A percentile compares a stretch with the other conserved stretches of the same genome.
Evolutionary conservation across 2,113 vertebrate species (phyloP).

Genomic region (Rhineura floridana): DNA sequence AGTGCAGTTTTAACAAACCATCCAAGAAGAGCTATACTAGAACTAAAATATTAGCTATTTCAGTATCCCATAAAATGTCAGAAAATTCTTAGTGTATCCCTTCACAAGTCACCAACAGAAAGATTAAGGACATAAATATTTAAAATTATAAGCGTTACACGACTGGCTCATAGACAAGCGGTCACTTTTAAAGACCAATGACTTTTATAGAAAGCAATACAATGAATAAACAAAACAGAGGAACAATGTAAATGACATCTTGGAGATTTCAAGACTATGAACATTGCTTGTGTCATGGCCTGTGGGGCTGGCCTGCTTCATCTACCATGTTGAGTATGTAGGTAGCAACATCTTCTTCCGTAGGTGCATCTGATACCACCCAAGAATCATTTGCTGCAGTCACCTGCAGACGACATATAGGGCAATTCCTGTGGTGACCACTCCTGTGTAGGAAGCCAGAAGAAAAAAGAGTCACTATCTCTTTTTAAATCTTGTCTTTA

Average conservation of each 20-base stretch:
- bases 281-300: constrained; percentile 77
- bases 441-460: constrained; percentile 83
- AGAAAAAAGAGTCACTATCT: constrained; percentile 35
- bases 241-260: constrained; percentile 22
- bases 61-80: background rate
- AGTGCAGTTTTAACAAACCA: constrained; percentile 29
- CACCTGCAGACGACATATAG: constrained; percentile 94
- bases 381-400: constrained; percentile 92
- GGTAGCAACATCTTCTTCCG: constrained; percentile 91
- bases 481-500: background rate
- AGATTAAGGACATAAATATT: constrained; percentile 50
- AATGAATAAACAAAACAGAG: constrained; percentile 54
- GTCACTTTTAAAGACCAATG: constrained; percentile 50
- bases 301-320: constrained; percentile 91
- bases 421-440: constrained; percentile 92
- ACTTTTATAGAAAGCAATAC: constrained; percentile 58
- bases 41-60: background rate
- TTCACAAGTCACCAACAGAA: constrained; percentile 51
- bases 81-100: constrained; percentile 52
- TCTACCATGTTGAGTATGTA: constrained; percentile 98
- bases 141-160: constrained; percentile 38
- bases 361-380: constrained; percentile 96
- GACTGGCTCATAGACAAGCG: background rate
- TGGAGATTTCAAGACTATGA: constrained; percentile 33
- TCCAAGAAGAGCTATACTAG: constrained; percentile 15